Evolutionary conservation across 2,797 vertebrate species (phyloP).

Genomic region (Knipowitschia caucasica): DNA sequence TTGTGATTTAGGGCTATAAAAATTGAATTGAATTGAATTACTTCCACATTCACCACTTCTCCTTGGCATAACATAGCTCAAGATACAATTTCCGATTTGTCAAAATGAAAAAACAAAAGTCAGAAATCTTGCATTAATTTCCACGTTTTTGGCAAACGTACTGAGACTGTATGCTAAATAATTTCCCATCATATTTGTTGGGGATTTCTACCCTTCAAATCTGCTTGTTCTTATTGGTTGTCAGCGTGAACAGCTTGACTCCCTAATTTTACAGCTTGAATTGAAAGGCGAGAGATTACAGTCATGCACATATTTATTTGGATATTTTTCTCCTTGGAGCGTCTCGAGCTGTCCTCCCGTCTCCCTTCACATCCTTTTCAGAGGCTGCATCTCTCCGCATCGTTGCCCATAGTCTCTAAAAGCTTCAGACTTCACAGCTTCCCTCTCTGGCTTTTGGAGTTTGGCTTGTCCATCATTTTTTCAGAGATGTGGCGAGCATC

Average conservation of each 20-base stretch:
- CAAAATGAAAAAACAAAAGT: slow-evolving; percentile 15
- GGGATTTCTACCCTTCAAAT: slow-evolving; percentile 33
- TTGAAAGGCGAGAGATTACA: slow-evolving; percentile 1
- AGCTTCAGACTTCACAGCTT: slow-evolving; percentile 44
- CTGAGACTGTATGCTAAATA: slow-evolving; percentile 13
- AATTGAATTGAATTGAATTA: too few relatives aligned
- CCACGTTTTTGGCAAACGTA: background rate
- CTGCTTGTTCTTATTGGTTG: slow-evolving; percentile 22
- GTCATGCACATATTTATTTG: background rate
- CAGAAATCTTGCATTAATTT: slow-evolving; percentile 21
- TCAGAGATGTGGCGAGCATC: slow-evolving; percentile 31
- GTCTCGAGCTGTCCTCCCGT: slow-evolving; percentile 39
- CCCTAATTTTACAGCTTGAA: slow-evolving; percentile 23
- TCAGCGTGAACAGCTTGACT: slow-evolving; percentile 34
- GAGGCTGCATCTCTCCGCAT: slow-evolving; percentile 40
- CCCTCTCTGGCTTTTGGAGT: slow-evolving; percentile 19
- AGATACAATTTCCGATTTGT: slow-evolving; percentile 8
- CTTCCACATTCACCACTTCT: background rate
- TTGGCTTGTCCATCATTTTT: slow-evolving; percentile 46
- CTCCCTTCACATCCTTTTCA: slow-evolving; percentile 10
- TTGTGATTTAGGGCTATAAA: too few relatives aligned
- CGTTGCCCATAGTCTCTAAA: slow-evolving; percentile 36
- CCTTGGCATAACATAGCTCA: background rate
- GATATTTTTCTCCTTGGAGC: slow-evolving; percentile 16
- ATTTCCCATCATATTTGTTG: slow-evolving; percentile 12